phyloP scores from a whole-genome alignment of 2,888 invertebrate species.

The Eupithecia dodoneata region DNA sequence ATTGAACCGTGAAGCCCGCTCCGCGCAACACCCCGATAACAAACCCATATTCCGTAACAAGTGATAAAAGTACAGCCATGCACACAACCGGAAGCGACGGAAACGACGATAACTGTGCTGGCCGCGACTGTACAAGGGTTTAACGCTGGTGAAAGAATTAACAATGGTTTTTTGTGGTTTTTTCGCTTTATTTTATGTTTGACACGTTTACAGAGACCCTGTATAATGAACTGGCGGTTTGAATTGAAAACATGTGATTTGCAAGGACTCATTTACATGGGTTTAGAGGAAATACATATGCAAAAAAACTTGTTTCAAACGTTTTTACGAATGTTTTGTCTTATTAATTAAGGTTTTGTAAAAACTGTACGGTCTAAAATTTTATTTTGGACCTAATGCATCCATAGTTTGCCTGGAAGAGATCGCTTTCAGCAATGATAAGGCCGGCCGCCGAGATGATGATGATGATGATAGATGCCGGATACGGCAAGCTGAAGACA shows the following conservation, averaged over 20 bases:
- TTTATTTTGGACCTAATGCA: too few relatives aligned
- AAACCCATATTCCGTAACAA: conserved; percentile 7
- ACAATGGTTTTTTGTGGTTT: conserved; percentile 7
- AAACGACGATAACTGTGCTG: conserved; percentile 9
- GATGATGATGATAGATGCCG: too few relatives aligned
- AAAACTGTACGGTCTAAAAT: too few relatives aligned
- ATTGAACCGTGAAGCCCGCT: neutral
- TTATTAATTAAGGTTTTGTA: too few relatives aligned
- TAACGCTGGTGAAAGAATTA: conserved; percentile 3
- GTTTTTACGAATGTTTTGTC: too few relatives aligned
- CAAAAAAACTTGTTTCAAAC: neutral
- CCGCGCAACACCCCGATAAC: neutral
- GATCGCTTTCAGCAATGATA: too few relatives aligned
- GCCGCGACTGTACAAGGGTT: conserved; percentile 7
- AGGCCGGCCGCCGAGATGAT: too few relatives aligned
- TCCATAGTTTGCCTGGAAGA: too few relatives aligned
- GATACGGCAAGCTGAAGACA: too few relatives aligned
- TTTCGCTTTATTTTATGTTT: conserved; percentile 10
- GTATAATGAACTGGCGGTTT: neutral
- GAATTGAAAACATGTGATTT: neutral
- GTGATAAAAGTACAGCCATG: conserved; percentile 14
- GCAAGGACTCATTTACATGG: neutral
- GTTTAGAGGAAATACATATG: neutral
- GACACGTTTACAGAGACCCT: conserved; percentile 1
- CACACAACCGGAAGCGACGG: conserved; percentile 11